phyloP scores from a whole-genome alignment of 1,140 invertebrate genomes.

The Scaptomyza pallida region DNA sequence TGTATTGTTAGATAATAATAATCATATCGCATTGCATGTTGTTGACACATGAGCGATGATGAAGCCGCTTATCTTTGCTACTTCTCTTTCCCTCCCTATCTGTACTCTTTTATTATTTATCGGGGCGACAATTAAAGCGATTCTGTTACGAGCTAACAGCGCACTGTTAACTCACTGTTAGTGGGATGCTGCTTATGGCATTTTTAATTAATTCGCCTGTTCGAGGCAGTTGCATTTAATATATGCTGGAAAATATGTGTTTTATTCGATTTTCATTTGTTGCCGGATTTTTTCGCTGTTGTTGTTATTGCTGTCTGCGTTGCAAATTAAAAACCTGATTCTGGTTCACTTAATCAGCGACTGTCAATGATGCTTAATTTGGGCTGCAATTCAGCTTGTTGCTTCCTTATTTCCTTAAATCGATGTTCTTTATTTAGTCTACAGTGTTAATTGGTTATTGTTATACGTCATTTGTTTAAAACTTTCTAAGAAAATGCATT shows the following conservation, averaged over 20 bases:
- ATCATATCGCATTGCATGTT: conserved; percentile 82
- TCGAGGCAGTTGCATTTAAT: conserved; percentile 67
- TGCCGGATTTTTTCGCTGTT: conserved; percentile 29
- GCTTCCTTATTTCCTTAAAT: conserved; percentile 43
- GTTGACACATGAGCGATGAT: conserved; percentile 82
- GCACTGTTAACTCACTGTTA: conserved; percentile 22
- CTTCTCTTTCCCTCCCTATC: conserved; percentile 8
- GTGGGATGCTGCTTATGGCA: conserved; percentile 20
- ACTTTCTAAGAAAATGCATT: no score
- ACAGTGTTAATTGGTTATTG: background rate
- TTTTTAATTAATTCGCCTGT: conserved; percentile 61
- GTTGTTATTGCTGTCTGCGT: conserved; percentile 34
- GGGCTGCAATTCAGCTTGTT: conserved; percentile 44
- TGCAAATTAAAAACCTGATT: conserved; percentile 74
- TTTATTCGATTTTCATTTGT: conserved; percentile 37
- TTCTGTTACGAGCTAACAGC: conserved; percentile 13
- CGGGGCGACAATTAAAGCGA: conserved; percentile 1
- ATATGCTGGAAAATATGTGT: conserved; percentile 48
- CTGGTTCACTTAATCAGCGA: conserved; percentile 72
- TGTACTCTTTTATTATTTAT: conserved; percentile 6
- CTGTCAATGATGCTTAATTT: conserved; percentile 78
- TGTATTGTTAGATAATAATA: conserved; percentile 82
- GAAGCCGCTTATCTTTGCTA: conserved; percentile 54
- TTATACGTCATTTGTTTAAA: background rate
- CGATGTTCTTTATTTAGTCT: background rate